phyloP scores from a whole-genome alignment of 2,797 vertebrate genomes.

The Sebastes hubbsi region DNA sequence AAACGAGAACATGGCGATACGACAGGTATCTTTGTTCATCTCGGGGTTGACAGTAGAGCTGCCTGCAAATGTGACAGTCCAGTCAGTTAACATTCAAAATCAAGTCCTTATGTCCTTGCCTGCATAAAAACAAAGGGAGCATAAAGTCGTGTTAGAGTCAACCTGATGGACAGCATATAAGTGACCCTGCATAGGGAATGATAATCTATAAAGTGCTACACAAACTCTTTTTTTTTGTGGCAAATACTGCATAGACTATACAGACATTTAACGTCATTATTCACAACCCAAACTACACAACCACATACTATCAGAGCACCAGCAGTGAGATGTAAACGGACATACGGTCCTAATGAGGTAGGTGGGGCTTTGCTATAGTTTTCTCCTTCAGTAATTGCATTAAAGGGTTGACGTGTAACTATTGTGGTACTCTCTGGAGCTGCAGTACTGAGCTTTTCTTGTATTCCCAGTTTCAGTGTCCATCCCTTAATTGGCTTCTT shows the following conservation, averaged over 20 bases:
- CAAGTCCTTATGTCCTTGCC: slow-evolving; percentile 19
- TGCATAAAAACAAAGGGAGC: neutral
- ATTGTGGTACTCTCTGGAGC: slow-evolving; percentile 21
- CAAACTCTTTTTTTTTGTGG: neutral
- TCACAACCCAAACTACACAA: neutral
- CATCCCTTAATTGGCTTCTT: slow-evolving; percentile 56
- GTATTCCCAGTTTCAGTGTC: slow-evolving; percentile 41
- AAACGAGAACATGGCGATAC: slow-evolving; percentile 54
- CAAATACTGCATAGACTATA: neutral
- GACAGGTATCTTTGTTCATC: slow-evolving; percentile 80
- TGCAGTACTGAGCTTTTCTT: slow-evolving; percentile 15
- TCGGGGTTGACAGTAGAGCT: slow-evolving; percentile 49
- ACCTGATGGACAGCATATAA: slow-evolving; percentile 21
- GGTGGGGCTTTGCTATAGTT: neutral
- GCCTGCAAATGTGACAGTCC: slow-evolving; percentile 65
- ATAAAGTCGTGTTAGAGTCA: neutral
- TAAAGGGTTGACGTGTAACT: slow-evolving; percentile 20
- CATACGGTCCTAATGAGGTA: neutral
- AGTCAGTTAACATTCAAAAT: slow-evolving; percentile 67
- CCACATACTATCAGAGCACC: neutral
- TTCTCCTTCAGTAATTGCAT: slow-evolving; percentile 17
- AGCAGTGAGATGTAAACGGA: neutral
- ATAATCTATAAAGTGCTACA: neutral
- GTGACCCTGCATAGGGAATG: neutral
- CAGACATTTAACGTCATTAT: neutral